Base-by-base conservation (phyloP, 2,797 vertebrate species). In the Monodelphis domestica region DNA sequence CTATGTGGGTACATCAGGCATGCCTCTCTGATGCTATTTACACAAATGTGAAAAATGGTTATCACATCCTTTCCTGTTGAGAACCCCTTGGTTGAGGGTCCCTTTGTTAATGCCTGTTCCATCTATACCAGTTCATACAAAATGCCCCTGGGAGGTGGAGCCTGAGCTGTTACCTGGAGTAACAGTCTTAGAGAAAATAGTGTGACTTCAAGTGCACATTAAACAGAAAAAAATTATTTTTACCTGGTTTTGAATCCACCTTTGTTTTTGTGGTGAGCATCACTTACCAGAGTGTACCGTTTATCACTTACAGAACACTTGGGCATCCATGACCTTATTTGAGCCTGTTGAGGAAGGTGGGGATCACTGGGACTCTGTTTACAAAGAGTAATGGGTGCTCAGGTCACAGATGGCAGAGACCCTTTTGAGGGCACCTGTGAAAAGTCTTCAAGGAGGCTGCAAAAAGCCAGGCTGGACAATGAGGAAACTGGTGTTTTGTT, bases 221-320 rank as follows among this genome's bases (percentile, higher is more conserved):
- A 98, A 98, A 98, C 97, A 98, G 84, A 51, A 51, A 95, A 97
- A 94, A 54, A 55, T 70, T 93, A 87, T 98, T 98, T 97, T 95
- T 97, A 97, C 91, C 84, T 96, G 97, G 63, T 53, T 56, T 97
- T 84, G 87, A 96, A 91, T 14, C 51, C 95, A 5, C 15, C 51
- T 95, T 89, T 94, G 30, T 95, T 94, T 91, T 92, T 53, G 50
- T 89, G 54, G 45, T 57, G 50, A 90, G 51, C 92, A 59, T 6
- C 92, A 38, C 53, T 95, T 95, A 91, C 90, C 52, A n/a, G n/a
- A n/a, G n/a, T n/a, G n/a, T n/a, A n/a, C n/a, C n/a, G n/a, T n/a
- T n/a, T n/a, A n/a, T n/a, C n/a, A n/a, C n/a, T n/a, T n/a, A n/a
- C 24, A 26, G 70, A 84, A 11, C 38, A 45, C 70, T 84, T 78